Evolutionary conservation across 1,140 invertebrate genomes (phyloP).

Genomic region (Drosophila kohkoa): DNA sequence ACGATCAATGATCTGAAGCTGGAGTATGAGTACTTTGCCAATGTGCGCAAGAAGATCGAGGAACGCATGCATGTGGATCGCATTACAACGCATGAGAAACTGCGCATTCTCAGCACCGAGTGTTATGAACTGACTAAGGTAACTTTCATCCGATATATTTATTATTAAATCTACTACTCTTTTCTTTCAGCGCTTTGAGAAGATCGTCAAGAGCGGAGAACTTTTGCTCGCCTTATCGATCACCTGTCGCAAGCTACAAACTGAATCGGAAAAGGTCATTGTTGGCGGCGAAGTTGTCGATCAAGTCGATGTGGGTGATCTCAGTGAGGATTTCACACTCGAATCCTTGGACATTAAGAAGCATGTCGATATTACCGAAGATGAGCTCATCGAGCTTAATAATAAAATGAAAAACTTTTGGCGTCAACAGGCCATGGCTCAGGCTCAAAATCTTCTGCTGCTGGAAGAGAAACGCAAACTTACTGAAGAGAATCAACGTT

Average conservation of each 20-base stretch:
- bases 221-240: conserved; percentile 70
- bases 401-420: conserved; percentile 67
- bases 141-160: background rate
- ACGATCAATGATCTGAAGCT: conserved; percentile 64
- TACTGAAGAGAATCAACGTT: conserved; percentile 69
- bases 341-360: conserved; percentile 59
- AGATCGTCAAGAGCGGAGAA: conserved; percentile 74
- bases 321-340: conserved; percentile 48
- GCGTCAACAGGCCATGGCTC: conserved; percentile 71
- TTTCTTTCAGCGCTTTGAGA: conserved; percentile 59
- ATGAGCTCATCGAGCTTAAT: conserved; percentile 55
- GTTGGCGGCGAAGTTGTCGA: conserved; percentile 60
- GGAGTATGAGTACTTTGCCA: conserved; percentile 70
- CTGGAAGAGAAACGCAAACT: conserved; percentile 63
- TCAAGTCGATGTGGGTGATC: conserved; percentile 31
- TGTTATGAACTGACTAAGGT: conserved; percentile 72
- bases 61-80: conserved; percentile 59
- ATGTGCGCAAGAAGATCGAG: conserved; percentile 74
- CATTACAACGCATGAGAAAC: conserved; percentile 63
- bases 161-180: background rate
- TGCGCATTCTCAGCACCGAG: conserved; percentile 66
- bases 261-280: conserved; percentile 74
- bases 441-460: conserved; percentile 69
- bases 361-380: conserved; percentile 72
- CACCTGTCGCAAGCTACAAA: conserved; percentile 80